Evolutionary conservation across 2,113 vertebrate genomes (phyloP), one percentile per base, ranked within the genome.

Genomic region (Aphelocoma coerulescens): DNA sequence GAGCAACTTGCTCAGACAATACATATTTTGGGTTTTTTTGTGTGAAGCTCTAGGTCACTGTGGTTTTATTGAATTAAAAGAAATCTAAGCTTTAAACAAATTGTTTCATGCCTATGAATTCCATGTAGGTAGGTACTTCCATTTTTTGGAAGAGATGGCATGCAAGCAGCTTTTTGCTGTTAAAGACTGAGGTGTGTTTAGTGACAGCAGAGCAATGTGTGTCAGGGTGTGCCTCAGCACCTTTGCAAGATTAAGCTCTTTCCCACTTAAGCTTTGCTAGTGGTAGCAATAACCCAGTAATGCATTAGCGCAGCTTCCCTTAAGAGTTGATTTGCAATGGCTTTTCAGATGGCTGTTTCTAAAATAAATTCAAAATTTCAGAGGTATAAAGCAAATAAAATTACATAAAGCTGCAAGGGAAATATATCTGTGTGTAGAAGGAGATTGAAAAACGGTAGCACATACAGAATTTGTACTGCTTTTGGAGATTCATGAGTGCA

Each of bases 401-500:
- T 83, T 39, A 23, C 28, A 11, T 85, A 35, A 58, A 88, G 13
- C 37, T 75, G 30, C 27, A 28, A 48, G 10, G 35, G 27, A 44
- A 66, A 41, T 48, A n/a, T 1, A 30, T 13, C 14, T 67, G 4
- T 2, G 1, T 20, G 6, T 57, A 44, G 59, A 84, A 76, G 13
- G 28, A 51, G 27, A 27, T 4, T 63, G 58, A 51, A 68, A 68
- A 93, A 44, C 16, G 23, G 27, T 22, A 65, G 43, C 49, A 15
- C 1, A 0, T 33, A 6, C 0, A 62, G 43, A 82, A 16, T 61
- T 22, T 46, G 5, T 39, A 41, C 14, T 55, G 54, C 17, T 37
- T 82, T 49, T n/a, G 33, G 52, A 28, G n/a, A 78, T 44, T 90
- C 3, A 1, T 46, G 13, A 51, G 22, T 59, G 20, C 1, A 4